Conservation (phyloP, 2,113 vertebrate genomes). For the Hypanus sabinus region DNA sequence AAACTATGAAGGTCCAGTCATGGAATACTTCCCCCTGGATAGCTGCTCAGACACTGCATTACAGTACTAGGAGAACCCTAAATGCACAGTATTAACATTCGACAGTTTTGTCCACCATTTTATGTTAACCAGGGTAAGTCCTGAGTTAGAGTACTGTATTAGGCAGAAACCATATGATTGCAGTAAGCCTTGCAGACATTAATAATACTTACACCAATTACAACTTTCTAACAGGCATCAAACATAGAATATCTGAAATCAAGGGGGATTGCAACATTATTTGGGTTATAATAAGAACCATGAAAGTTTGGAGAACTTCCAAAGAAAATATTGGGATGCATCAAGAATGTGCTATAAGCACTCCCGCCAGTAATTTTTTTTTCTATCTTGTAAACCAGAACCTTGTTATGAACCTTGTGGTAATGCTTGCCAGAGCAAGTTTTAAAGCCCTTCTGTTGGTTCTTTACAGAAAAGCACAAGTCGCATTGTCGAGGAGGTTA, state of each 20-base stretch:
- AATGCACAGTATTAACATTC: neutral
- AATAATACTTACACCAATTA: too few relatives aligned
- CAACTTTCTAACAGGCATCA: neutral
- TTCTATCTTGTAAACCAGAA: neutral
- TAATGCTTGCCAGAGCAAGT: neutral
- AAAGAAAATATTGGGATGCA: neutral
- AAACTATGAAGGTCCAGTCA: too few relatives aligned
- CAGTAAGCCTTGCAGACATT: neutral
- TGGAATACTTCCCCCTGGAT: neutral
- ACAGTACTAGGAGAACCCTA: neutral
- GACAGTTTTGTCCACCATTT: neutral
- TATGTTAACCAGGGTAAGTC: neutral
- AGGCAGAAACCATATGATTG: neutral
- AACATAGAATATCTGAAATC: neutral
- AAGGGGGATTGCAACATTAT: neutral
- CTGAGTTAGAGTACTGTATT: neutral
- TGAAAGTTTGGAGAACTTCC: neutral
- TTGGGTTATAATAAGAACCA: neutral
- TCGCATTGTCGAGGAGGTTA: slow-evolving; percentile 47
- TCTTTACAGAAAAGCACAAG: slow-evolving; percentile 44
- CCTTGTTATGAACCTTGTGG: neutral
- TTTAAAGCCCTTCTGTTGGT: slow-evolving; percentile 37
- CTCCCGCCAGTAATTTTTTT: neutral
- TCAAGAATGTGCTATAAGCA: neutral
- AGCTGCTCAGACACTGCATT: neutral